Conservation (phyloP, 2,888 invertebrate genomes). For the Craniophora ligustri region DNA sequence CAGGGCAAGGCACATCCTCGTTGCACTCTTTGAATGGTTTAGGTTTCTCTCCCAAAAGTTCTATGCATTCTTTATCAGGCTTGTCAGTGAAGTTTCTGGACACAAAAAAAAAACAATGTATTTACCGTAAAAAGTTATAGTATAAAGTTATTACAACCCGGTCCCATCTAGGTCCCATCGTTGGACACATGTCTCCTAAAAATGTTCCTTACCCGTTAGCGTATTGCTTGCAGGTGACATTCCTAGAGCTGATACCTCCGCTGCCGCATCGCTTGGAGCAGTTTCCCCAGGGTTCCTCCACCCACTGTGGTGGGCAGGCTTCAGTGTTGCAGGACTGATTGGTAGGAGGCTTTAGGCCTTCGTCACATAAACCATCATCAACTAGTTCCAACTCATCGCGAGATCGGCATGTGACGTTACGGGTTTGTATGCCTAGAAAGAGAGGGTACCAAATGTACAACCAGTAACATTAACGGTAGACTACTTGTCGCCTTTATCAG, state of each 20-base stretch:
- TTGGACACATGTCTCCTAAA: not conserved
- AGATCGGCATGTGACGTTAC: constrained; percentile 94
- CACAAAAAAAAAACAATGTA: not conserved
- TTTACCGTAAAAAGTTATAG: not conserved
- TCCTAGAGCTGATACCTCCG: constrained; percentile 91
- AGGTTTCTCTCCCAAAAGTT: constrained; percentile 91
- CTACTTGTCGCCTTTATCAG: no score
- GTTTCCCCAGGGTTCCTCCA: constrained; percentile 92
- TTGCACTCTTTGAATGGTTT: constrained; percentile 92
- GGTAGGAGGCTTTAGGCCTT: constrained; percentile 91
- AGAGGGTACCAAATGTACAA: no score
- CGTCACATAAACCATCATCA: constrained; percentile 93
- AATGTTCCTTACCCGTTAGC: constrained; percentile 91
- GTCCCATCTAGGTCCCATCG: no score
- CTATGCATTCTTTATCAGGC: constrained; percentile 92
- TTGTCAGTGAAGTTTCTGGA: constrained; percentile 90
- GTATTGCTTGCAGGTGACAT: constrained; percentile 94
- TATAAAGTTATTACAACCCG: no score
- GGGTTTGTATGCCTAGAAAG: constrained; percentile 91
- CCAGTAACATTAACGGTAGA: no score
- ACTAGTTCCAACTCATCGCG: constrained; percentile 92
- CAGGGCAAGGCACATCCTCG: constrained; percentile 93
- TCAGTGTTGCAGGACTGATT: constrained; percentile 92
- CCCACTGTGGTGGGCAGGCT: constrained; percentile 95
- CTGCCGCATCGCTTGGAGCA: constrained; percentile 95